Evolutionary conservation across 2,797 vertebrate species (phyloP).

Genomic region (Neopelma chrysocephalum): DNA sequence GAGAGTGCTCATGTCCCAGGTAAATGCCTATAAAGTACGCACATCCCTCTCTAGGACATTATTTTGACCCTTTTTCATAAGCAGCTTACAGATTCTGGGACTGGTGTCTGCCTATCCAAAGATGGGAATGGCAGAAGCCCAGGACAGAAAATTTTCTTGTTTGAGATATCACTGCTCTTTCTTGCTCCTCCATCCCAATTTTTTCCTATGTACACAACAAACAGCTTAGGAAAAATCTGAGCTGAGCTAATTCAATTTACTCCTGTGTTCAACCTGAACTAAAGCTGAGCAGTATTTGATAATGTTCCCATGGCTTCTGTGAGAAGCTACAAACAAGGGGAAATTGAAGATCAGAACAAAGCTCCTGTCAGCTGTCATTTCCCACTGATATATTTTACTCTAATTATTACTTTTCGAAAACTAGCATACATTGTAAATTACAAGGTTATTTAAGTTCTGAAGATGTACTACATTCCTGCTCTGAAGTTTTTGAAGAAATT

Average conservation of each 20-base stretch:
- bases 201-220: neutral
- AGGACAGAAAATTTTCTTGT: neutral
- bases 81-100: neutral
- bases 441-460: conserved; percentile 61
- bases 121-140: neutral
- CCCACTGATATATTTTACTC: conserved; percentile 34
- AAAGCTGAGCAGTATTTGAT: neutral
- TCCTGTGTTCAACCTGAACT: neutral
- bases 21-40: neutral
- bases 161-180: neutral
- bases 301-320: neutral
- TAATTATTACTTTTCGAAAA: conserved; percentile 54
- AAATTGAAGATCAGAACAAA: conserved; percentile 62
- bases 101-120: neutral
- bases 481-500: conserved; percentile 56
- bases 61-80: neutral
- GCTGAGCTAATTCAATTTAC: neutral
- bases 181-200: neutral
- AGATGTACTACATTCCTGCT: conserved; percentile 26
- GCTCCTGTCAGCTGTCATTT: conserved; percentile 46
- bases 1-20: neutral
- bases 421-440: conserved; percentile 45
- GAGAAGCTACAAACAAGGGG: conserved; percentile 4
- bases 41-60: neutral
- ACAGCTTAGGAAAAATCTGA: neutral